Percentiles rank a stretch among this genome's conserved stretches.
These are phyloP conservation scores for Sitta carolinensis DNA, from an alignment of 2,797 vertebrate genomes.

Conservation along the genomic window DNA sequence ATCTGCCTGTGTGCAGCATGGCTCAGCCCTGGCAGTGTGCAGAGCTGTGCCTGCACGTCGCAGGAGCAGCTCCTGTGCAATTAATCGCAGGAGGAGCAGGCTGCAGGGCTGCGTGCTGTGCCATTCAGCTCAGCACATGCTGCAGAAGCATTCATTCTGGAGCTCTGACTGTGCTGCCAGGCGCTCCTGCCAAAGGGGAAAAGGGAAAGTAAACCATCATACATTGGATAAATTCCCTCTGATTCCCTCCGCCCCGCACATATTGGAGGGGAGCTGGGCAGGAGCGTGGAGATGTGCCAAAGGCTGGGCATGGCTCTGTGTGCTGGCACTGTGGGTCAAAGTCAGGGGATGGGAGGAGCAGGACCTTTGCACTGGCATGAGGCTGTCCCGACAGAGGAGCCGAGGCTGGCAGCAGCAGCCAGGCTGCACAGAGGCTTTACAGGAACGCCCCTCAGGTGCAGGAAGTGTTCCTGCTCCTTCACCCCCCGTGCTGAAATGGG, in stretches of 20 bases:
- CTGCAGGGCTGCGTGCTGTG: slow-evolving; percentile 33
- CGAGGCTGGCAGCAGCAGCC: neutral
- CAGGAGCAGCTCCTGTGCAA: neutral
- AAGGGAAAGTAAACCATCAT: neutral
- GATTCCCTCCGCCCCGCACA: fast-evolving
- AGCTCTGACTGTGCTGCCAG: neutral
- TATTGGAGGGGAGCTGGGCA: neutral
- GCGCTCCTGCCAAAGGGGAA: neutral
- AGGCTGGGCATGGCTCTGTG: fast-evolving
- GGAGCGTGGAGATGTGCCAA: neutral
- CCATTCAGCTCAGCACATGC: slow-evolving; percentile 12
- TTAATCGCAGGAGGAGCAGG: neutral
- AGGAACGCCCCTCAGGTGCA: neutral
- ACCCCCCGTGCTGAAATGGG: fast-evolving
- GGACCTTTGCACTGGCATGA: neutral
- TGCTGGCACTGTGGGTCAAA: neutral
- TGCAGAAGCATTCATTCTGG: neutral
- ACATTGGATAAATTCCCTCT: neutral
- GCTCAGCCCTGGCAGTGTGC: neutral
- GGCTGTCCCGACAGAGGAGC: fast-evolving
- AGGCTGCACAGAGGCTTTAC: neutral
- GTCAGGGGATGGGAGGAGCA: slow-evolving; percentile 12
- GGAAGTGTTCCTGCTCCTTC: fast-evolving
- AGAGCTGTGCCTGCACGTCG: fast-evolving
- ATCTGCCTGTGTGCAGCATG: fast-evolving